phyloP scores from a whole-genome alignment of 2,113 vertebrate species.

The Mirza zaza region DNA sequence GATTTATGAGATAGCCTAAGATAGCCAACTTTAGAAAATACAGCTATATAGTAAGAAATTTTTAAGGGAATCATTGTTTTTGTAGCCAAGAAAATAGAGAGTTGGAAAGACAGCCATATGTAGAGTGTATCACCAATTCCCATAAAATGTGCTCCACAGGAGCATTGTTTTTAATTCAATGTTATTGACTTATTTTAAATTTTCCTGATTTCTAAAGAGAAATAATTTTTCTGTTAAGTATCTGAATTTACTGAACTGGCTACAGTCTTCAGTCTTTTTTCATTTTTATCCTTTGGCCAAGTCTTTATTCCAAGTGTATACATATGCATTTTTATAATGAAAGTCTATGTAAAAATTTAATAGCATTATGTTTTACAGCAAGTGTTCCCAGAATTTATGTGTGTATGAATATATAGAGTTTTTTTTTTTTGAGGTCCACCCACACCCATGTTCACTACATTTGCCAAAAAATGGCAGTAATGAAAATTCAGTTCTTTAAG shows the following conservation, averaged over 20 bases:
- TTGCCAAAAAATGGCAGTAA: slow-evolving; percentile 55
- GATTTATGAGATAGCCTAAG: not conserved
- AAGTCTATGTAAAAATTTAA: not conserved
- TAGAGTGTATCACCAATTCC: not conserved
- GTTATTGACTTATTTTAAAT: slow-evolving; percentile 10
- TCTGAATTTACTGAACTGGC: not conserved
- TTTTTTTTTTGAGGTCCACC: not conserved
- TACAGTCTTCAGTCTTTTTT: not conserved
- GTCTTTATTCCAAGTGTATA: not conserved
- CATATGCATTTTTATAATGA: not conserved
- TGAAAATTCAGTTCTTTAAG: slow-evolving; percentile 54
- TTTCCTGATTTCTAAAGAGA: not conserved
- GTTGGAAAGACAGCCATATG: not conserved
- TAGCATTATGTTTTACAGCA: slow-evolving; percentile 37
- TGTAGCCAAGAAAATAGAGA: slow-evolving; percentile 30
- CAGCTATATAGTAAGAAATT: not conserved
- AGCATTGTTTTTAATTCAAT: not conserved
- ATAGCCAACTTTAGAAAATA: not conserved
- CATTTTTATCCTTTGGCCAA: not conserved
- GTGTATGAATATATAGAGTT: not conserved
- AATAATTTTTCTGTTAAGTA: not conserved
- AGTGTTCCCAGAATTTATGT: slow-evolving; percentile 18
- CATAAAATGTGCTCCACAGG: not conserved
- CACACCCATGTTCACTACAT: slow-evolving; percentile 1
- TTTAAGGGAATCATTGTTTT: not conserved